Evolutionary conservation across 2,888 invertebrate species (phyloP).

Genomic region (Ornithoptera alexandrae): DNA sequence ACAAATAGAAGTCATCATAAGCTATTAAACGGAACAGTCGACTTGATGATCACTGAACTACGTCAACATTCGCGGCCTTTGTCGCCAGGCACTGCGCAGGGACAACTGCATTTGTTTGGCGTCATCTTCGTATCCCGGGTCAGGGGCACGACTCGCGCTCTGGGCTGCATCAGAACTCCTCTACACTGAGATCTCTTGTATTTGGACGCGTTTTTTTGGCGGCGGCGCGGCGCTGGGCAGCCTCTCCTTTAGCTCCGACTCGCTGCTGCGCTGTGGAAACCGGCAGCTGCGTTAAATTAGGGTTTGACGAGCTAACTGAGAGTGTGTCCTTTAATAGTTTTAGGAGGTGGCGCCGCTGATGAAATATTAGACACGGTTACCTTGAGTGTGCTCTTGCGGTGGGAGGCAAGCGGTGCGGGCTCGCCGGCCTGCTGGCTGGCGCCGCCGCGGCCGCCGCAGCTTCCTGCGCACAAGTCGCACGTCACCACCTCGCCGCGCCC

Average conservation of each 20-base stretch:
- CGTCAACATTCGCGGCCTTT: too few relatives aligned
- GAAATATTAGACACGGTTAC: slow-evolving; percentile 54
- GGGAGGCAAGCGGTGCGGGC: slow-evolving; percentile 51
- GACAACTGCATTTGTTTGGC: neutral
- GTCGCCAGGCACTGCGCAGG: neutral
- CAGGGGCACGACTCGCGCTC: neutral
- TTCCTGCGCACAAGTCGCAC: slow-evolving; percentile 43
- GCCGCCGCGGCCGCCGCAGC: slow-evolving; percentile 51
- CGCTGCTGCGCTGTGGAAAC: slow-evolving; percentile 78
- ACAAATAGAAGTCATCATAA: too few relatives aligned
- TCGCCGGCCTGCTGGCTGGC: slow-evolving; percentile 43
- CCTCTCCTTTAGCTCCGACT: slow-evolving; percentile 70
- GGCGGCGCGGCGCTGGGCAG: slow-evolving; percentile 62
- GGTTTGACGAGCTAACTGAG: neutral
- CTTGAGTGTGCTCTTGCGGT: slow-evolving; percentile 71
- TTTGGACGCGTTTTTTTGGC: slow-evolving; percentile 88
- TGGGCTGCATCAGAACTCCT: slow-evolving; percentile 48
- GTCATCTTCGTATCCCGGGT: neutral
- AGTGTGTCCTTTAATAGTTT: too few relatives aligned
- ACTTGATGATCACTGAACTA: too few relatives aligned
- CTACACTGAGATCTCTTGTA: slow-evolving; percentile 90
- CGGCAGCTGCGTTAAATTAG: slow-evolving; percentile 54
- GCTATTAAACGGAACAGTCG: too few relatives aligned
- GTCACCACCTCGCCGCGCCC: too few relatives aligned
- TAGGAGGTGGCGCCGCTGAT: neutral